Base-by-base conservation (phyloP, 2,797 vertebrate species). In the Neostethus bicornis region DNA sequence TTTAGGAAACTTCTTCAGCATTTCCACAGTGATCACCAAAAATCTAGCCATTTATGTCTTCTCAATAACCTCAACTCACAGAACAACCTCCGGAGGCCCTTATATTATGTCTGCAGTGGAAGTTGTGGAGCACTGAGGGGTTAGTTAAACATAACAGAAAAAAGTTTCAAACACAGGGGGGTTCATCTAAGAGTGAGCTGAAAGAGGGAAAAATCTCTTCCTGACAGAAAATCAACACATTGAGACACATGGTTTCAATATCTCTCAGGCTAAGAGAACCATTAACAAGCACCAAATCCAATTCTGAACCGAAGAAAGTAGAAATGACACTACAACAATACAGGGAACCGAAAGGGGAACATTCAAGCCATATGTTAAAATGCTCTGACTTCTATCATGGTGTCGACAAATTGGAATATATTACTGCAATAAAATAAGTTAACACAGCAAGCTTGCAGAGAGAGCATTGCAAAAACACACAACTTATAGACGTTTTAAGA, bases 171-270 rank as follows among this genome's bases (percentile, higher is more conserved):
- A 35, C n/a, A 6, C 14, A 5, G 42, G 45, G 32, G 46, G 68
- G 55, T 41, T 56, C 59, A 55, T 59, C 45, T 46, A 28, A 50
- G 34, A 58, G 49, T 4, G 7, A 58, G 35, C 51, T 47, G 23
- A 75, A 67, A 3, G 9, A n/a, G 25, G 61, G 51, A 56, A 71
- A 66, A 62, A 53, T 55, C 26, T 75, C 50, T 50, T 66, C 63
- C 61, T 58, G 70, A 60, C 45, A 67, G 37, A 79, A 76, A 86
- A 74, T 43, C 51, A 79, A 57, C 57, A 61, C 41, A 53, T 34
- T 35, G 53, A 55, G 13, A 72, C 81, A 84, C 29, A 70, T 81
- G 72, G 73, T 87, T 75, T 80, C 70, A 75, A 81, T 86, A 77
- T 64, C 26, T 63, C 43, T 60, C 9, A 51, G 49, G 62, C 59